Evolutionary conservation across 2,888 invertebrate species (phyloP), one percentile per base, ranked within the genome.

Genomic region (Ectemnius continuus): DNA sequence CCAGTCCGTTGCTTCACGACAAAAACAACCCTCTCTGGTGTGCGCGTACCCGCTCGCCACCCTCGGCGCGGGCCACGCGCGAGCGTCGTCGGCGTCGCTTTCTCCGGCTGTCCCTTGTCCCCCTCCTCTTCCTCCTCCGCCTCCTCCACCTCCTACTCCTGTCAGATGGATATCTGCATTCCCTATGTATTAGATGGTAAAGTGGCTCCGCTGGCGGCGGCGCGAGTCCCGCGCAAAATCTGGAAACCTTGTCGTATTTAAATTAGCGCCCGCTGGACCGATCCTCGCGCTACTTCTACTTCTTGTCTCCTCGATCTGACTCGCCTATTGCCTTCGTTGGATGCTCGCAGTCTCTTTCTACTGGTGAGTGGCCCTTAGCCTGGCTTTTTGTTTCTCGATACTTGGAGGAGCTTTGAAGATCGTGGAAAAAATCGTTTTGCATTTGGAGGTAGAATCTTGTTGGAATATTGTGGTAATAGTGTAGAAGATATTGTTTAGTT

Each of bases 1-100:
- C 74, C 75, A 73, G 75, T 75, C 71, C 83, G 75, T 76, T 79
- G 70, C 73, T 69, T 68, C 73, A 45, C 71, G 70, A 77, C 77
- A 81, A 82, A 83, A 83, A 83, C 83, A 79, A 81, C 63, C 61
- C 68, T 52, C 57, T 36, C 36, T 36, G 8, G 36, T 36, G 36
- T 36, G 36, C 36, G 36, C 36, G 36, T 36, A 36, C 36, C 5
- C 36, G 8, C 1, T 11, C 36, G 8, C 36, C 36, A 8, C 36
- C 36, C 36, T 11, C 36, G 5, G 8, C 36, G 8, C 8, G 36
- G 8, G 36, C 4, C 18, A 20, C 23, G 16, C 14, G 28, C 57
- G 16, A 23, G 14, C 18, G n/a, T 56, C 56, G 16, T 61, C 61
- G 52, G 20, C 20, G 56, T 65, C 63, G 46, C 61, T 60, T 61